Base-by-base conservation (phyloP, 2,113 vertebrate genomes). In the Pollimyrus isidori region DNA sequence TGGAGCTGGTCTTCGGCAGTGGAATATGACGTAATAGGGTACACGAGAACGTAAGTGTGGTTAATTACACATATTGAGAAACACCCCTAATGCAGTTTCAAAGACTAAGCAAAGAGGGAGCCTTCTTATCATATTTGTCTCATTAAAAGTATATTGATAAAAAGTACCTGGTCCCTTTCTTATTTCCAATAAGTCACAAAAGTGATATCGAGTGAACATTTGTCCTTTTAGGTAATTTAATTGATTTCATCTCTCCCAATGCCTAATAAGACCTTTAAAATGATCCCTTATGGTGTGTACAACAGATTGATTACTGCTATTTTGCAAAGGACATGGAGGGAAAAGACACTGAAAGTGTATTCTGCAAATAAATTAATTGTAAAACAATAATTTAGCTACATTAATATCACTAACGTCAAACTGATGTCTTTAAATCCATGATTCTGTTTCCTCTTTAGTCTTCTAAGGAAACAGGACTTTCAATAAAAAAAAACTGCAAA, bases 251-350 rank as follows among this genome's bases (percentile, higher is more conserved):
- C 65, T 76, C 42, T 80, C 85, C 56, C 42, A 73, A 58, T 53
- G 62, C 35, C 50, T 87, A 87, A 73, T 87, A 87, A 87, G 69
- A 23, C 86, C 65, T 82, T 90, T 82, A 90, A 53, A 42, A 87
- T 42, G 15, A 42, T 87, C 9, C 46, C 19, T 6, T 52, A 42
- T 69, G 46, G 58, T n/a, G 23, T 30, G 46, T 39, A 17, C 11
- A 21, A 7, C 19, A 35, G 42, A 87, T n/a, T 13, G 26, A 87
- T 87, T 53, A 42, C 62, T 73, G 21, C 84, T 39, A 9, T 87
- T 48, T 87, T 87, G 3, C 85, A 53, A 87, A 87, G 23, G 50
- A 76, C 58, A 89, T 0, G 50, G 15, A 53, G 19, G 30, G 35
- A 89, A 89, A 30, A 52, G 52, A 23, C n/a, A 56, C n/a, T 56